A percentile compares a stretch with the other conserved stretches of the same genome.
Evolutionary conservation across 2,888 invertebrate species (phyloP).

Genomic region (Charanyca ferruginea): DNA sequence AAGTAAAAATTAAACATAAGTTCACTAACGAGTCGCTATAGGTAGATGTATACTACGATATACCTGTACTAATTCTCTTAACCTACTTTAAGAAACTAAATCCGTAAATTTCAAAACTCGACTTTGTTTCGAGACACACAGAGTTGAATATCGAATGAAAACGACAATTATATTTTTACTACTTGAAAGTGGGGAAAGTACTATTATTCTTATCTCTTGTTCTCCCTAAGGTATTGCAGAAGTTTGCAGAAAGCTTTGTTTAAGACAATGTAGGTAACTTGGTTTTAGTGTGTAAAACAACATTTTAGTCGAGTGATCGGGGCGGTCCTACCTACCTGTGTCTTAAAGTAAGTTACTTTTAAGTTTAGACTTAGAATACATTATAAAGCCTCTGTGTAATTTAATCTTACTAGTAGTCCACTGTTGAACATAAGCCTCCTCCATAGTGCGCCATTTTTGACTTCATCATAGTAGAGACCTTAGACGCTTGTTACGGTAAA

Average conservation of each 20-base stretch:
- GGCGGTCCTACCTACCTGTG: neutral
- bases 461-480: too few species aligned
- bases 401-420: too few species aligned
- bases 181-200: conserved; percentile 54
- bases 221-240: conserved; percentile 52
- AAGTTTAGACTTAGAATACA: neutral
- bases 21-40: conserved; percentile 19
- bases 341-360: conserved; percentile 5
- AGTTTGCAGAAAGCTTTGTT: conserved; percentile 62
- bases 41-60: conserved; percentile 7
- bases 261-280: conserved; percentile 57
- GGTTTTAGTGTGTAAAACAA: conserved; percentile 37
- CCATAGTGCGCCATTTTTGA: too few species aligned
- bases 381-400: neutral
- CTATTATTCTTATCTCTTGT: conserved; percentile 60
- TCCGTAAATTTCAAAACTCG: conserved; percentile 37
- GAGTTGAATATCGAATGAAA: conserved; percentile 42
- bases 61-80: conserved; percentile 40
- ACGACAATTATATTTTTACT: conserved; percentile 62
- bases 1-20: conserved; percentile 18
- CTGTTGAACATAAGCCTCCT: too few species aligned
- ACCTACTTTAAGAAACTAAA: conserved; percentile 38
- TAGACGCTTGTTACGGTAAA: too few species aligned
- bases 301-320: conserved; percentile 24
- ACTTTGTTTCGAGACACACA: conserved; percentile 39